Evolutionary conservation across 1,140 invertebrate species (phyloP), one percentile per base, ranked within the genome.

Genomic region (Scylla paramamosain): DNA sequence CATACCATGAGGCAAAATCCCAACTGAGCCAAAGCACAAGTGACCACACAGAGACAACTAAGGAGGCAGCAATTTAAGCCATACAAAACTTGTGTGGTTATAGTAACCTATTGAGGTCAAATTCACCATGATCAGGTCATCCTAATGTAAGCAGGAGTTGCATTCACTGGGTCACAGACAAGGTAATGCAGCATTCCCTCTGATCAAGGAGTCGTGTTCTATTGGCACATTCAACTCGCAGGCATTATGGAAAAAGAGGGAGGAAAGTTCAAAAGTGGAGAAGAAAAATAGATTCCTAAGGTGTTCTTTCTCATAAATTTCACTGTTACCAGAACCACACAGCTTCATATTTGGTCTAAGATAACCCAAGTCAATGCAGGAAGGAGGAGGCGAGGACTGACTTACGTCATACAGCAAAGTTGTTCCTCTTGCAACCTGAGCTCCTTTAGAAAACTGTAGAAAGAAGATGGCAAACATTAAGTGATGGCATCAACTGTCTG

Each of bases 391-490:
- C 92, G 91, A 95, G 91, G 83, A 92, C 91, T 92, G 92, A 95
- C 95, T 95, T 95, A 95, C 95, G 95, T 95, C 88, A 93, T 91
- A 93, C 92, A 93, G 95, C 87, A 90, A 93, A 93, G 95, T 90
- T 93, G 92, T 93, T 95, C 95, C 95, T 95, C 95, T 95, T 95
- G 95, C 95, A 95, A 95, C 87, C 95, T 95, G 92, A 95, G 95
- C 67, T 95, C 95, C 95, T 95, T 95, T 95, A 95, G 95, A 95
- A 95, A 95, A 95, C 95, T 95, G 95, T 93, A 83, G 95, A 95
- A 86, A 93, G 93, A 93, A 95, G 95, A 95, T 82, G 92, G 92
- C 95, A 95, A 52, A 91, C 52, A 93, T 95, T 93, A 95, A 95
- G 89, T 93, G 45, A 77, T 84, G 89, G 88, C 67, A 77, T 91